Conservation (phyloP, 1,140 invertebrate species). For the Forficula auricularia region DNA sequence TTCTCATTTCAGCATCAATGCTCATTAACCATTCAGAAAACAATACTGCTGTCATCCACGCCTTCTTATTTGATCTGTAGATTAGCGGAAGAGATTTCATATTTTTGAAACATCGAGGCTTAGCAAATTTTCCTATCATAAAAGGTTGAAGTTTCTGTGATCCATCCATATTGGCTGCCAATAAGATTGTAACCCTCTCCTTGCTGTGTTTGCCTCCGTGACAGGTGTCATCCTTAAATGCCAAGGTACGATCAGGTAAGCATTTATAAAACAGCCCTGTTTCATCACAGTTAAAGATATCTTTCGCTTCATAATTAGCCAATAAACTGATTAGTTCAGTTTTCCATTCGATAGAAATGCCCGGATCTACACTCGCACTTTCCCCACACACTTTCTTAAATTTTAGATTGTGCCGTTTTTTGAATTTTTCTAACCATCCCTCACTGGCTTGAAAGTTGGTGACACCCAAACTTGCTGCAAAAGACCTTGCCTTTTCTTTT, state of each 20-base stretch:
- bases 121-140: conserved; percentile 24
- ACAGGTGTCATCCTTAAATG: conserved; percentile 20
- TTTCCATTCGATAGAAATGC: conserved; percentile 11
- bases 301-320: conserved; percentile 20
- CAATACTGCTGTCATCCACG: conserved; percentile 26
- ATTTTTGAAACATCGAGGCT: conserved; percentile 25
- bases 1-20: conserved; percentile 14
- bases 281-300: conserved; percentile 31
- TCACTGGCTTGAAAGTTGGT: conserved; percentile 21
- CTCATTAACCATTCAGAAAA: conserved; percentile 17
- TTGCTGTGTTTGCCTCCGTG: conserved; percentile 23
- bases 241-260: conserved; percentile 24
- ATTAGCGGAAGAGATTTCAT: conserved; percentile 16
- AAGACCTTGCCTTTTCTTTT: conserved; percentile 20
- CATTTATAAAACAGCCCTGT: conserved; percentile 29
- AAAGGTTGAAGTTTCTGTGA: conserved; percentile 23
- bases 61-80: conserved; percentile 22
- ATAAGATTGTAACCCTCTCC: conserved; percentile 23
- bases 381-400: conserved; percentile 21
- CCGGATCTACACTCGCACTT: conserved; percentile 16
- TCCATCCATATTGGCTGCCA: conserved; percentile 22
- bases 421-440: conserved; percentile 23
- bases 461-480: conserved; percentile 18
- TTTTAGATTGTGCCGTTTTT: conserved; percentile 21
- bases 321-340: conserved; percentile 10